Conservation (phyloP, 2,797 vertebrate species). For the Naso thynnoides region DNA sequence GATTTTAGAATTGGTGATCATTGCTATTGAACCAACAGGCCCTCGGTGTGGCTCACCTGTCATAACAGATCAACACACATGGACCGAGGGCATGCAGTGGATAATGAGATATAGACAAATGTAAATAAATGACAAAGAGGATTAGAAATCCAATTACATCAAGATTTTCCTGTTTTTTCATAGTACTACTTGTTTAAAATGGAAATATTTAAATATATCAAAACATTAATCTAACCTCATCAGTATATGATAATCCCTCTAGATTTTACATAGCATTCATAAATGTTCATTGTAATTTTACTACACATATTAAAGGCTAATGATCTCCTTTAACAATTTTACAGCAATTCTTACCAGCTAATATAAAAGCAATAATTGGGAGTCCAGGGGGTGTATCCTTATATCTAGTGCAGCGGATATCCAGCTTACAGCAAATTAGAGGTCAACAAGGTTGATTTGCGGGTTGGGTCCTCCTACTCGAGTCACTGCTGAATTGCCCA, state of each 20-base stretch:
- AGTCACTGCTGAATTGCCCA: conserved; percentile 72
- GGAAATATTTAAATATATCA: neutral
- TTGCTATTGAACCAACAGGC: conserved; percentile 74
- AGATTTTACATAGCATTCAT: neutral
- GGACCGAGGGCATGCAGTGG: conserved; percentile 28
- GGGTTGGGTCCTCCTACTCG: conserved; percentile 69
- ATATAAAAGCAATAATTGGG: conserved; percentile 55
- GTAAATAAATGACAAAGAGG: conserved; percentile 24
- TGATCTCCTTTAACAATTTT: neutral
- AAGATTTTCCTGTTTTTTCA: neutral
- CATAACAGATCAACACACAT: conserved; percentile 47
- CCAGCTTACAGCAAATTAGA: conserved; percentile 76
- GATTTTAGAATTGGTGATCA: conserved; percentile 77
- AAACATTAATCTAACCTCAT: neutral
- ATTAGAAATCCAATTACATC: conserved; percentile 2
- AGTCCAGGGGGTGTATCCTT: conserved; percentile 53
- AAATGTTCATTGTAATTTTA: neutral
- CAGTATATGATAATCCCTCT: neutral
- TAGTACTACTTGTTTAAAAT: neutral
- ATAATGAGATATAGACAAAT: conserved; percentile 51
- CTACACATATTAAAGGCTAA: neutral
- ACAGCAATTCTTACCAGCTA: conserved; percentile 13
- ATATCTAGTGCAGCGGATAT: conserved; percentile 72
- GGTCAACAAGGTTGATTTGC: conserved; percentile 83
- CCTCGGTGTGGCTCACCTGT: conserved; percentile 40